These are phyloP conservation scores for Agrypnia vestita DNA, from an alignment of 1,140 invertebrate genomes.

Conservation along the genomic window DNA sequence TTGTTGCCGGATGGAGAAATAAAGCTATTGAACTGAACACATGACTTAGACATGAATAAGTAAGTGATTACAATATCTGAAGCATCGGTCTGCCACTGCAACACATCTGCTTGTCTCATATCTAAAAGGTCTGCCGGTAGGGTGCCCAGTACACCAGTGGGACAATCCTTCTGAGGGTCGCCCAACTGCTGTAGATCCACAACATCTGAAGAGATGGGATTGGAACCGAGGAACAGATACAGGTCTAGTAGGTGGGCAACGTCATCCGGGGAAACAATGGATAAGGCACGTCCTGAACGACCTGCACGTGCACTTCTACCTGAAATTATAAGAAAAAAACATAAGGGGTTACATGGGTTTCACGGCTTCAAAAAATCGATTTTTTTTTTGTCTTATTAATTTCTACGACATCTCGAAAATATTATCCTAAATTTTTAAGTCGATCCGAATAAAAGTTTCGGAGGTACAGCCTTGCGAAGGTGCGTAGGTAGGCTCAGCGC, in stretches of 20 bases:
- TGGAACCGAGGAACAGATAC: conserved; percentile 91
- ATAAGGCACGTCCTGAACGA: conserved; percentile 90
- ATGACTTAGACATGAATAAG: no score
- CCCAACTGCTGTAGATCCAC: conserved; percentile 68
- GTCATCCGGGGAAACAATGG: conserved; percentile 92
- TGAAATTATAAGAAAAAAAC: conserved; percentile 63
- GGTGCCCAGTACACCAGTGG: conserved; percentile 79
- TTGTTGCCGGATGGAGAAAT: no score
- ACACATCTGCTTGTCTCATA: conserved; percentile 86
- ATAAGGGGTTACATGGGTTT: no score
- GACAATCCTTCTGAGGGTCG: conserved; percentile 63
- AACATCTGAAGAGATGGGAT: conserved; percentile 73
- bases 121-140: conserved; percentile 90
- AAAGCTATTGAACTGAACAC: no score
- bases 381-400: no score
- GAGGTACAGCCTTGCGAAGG: no score
- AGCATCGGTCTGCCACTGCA: conserved; percentile 81
- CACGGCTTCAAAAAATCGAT: no score
- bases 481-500: no score
- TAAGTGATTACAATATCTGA: conserved; percentile 83
- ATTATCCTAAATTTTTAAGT: no score
- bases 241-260: conserved; percentile 94
- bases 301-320: conserved; percentile 98
- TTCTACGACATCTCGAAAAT: no score
- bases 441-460: no score